Conservation (phyloP, 2,797 vertebrate species). For the Pithecia hirsuta region DNA sequence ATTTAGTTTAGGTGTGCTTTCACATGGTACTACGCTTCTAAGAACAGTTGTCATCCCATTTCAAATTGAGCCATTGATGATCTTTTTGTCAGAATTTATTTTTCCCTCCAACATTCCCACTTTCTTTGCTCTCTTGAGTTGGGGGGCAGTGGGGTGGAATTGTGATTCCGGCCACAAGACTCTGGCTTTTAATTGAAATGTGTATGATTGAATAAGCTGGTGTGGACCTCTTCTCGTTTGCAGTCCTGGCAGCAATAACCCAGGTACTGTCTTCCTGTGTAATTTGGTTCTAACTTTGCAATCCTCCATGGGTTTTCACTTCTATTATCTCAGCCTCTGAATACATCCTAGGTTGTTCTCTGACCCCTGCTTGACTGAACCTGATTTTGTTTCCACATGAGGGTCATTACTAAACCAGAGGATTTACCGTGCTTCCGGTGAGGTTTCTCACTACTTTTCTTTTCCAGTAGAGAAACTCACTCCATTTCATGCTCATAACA, state of each 20-base stretch:
- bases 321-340: neutral
- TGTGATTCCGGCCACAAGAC: neutral
- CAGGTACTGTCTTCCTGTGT: neutral
- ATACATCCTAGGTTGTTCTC: neutral
- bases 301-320: neutral
- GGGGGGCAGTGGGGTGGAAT: rapidly evolving
- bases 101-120: neutral
- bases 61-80: neutral
- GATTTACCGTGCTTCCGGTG: neutral
- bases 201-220: neutral
- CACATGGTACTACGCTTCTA: neutral
- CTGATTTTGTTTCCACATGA: neutral
- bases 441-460: neutral
- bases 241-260: neutral
- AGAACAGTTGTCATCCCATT: neutral
- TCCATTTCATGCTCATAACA: neutral
- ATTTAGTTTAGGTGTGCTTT: neutral
- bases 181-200: neutral
- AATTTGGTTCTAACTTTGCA: neutral
- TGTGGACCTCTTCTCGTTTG: neutral
- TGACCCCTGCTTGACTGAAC: neutral
- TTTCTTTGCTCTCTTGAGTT: neutral
- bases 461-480: neutral
- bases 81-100: no score
- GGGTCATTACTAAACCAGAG: neutral